A percentile compares a stretch with the other conserved stretches of the same genome.
These are phyloP conservation scores for Aegithalos caudatus DNA, from an alignment of 2,113 vertebrate genomes.

Conservation along the genomic window DNA sequence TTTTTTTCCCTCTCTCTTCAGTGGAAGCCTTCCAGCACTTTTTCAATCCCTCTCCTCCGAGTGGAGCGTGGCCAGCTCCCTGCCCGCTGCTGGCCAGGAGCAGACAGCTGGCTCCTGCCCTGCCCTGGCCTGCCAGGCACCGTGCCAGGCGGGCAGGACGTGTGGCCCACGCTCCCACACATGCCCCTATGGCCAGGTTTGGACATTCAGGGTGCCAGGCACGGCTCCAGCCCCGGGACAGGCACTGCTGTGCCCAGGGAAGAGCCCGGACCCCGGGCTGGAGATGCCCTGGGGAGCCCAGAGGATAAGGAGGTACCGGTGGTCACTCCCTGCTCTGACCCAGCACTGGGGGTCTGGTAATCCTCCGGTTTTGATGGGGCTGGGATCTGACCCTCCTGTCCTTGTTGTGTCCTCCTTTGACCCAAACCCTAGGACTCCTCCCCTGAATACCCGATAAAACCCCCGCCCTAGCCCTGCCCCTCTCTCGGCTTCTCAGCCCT, in stretches of 20 bases:
- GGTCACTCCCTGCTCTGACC: no score
- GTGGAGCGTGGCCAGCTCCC: neutral
- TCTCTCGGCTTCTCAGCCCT: no score
- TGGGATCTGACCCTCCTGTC: no score
- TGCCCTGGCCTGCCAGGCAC: neutral
- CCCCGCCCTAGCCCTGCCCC: no score
- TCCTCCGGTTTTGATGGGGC: no score
- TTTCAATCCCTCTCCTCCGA: neutral
- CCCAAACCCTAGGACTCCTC: no score
- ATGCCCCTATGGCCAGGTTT: rapidly evolving
- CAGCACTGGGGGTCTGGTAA: no score
- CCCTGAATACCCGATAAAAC: no score
- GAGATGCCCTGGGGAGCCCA: rapidly evolving
- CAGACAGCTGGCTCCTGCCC: slow-evolving; percentile 29
- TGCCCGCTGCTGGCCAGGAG: neutral
- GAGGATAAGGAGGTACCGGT: neutral
- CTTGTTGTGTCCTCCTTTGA: no score
- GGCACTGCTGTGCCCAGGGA: neutral
- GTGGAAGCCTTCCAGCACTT: neutral
- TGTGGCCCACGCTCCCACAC: neutral
- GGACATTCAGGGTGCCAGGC: neutral
- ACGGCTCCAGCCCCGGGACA: neutral
- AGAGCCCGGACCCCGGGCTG: neutral
- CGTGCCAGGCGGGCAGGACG: neutral
- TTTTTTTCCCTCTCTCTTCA: neutral